These are phyloP conservation scores for Uria lomvia DNA, from an alignment of 2,113 vertebrate species.

Conservation along the genomic window DNA sequence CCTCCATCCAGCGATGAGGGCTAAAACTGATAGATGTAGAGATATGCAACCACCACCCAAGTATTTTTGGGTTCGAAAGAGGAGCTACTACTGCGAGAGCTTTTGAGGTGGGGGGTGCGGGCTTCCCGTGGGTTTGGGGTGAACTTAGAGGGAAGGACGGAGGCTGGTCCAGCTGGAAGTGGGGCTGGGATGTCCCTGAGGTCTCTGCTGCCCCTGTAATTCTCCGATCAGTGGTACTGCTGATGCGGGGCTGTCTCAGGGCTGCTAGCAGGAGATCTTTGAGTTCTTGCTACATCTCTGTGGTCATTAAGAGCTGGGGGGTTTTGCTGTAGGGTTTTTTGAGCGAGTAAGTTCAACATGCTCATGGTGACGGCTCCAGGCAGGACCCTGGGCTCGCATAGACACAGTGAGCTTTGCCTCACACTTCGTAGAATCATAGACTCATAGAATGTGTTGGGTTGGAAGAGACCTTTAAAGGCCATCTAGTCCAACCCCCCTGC, in stretches of 20 bases:
- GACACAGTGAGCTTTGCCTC: neutral
- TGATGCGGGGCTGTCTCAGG: neutral
- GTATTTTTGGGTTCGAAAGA: neutral
- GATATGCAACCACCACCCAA: too few species aligned
- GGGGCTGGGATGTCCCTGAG: fast-evolving
- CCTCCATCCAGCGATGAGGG: fast-evolving
- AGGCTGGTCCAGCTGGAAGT: neutral
- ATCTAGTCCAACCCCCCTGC: too few species aligned
- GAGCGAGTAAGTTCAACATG: fast-evolving
- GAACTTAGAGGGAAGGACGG: neutral
- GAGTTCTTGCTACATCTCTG: neutral
- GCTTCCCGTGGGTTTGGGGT: neutral
- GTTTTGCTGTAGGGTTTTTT: neutral
- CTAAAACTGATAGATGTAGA: neutral
- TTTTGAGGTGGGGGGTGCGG: fast-evolving
- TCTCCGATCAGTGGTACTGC: neutral
- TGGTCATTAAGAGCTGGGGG: neutral
- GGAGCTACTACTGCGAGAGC: neutral
- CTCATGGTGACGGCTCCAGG: neutral
- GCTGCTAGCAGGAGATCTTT: neutral
- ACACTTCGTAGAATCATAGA: neutral
- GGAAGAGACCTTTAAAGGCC: too few species aligned
- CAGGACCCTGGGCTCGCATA: neutral
- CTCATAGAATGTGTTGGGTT: too few species aligned
- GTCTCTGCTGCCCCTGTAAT: neutral